Percentiles rank a stretch among this genome's conserved stretches.
phyloP scores from a whole-genome alignment of 2,113 vertebrate genomes.

The Oostethus manadensis region DNA sequence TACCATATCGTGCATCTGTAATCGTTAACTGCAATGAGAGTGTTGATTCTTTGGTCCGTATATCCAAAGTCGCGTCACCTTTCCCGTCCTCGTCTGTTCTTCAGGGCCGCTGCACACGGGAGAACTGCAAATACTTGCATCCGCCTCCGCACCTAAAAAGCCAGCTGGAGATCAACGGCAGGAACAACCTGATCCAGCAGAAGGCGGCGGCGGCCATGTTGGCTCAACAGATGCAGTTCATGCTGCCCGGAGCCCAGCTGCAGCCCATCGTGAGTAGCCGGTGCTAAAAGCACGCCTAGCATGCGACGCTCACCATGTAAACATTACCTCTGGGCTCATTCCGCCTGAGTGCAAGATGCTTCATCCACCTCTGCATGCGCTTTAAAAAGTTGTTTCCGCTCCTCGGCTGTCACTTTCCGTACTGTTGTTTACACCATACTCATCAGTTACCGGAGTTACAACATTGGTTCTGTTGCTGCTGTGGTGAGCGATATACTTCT shows the following conservation, averaged over 20 bases:
- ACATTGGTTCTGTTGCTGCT: too few species aligned
- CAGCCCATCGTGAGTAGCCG: conserved; percentile 85
- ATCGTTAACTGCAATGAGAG: too few species aligned
- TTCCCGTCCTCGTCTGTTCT: conserved; percentile 4
- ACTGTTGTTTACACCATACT: too few species aligned
- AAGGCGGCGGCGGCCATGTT: conserved; percentile 96
- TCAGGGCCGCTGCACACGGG: conserved; percentile 91
- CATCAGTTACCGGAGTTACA: too few species aligned
- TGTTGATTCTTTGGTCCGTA: neutral
- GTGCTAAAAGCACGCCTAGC: neutral
- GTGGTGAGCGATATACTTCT: too few species aligned
- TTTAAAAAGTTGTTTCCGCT: neutral
- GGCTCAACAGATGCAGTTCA: conserved; percentile 96
- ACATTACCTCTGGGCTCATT: neutral
- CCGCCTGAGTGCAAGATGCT: neutral
- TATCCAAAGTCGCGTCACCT: conserved; percentile 6
- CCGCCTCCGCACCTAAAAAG: conserved; percentile 96
- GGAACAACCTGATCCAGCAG: conserved; percentile 98
- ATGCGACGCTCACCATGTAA: neutral
- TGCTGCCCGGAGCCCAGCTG: conserved; percentile 88
- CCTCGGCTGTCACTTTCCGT: neutral
- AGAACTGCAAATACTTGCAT: conserved; percentile 98
- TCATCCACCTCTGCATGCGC: too few species aligned
- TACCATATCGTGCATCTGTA: too few species aligned
- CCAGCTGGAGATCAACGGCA: conserved; percentile 95